These are phyloP conservation scores for Agrenia bidenticulata DNA, from an alignment of 2,888 invertebrate genomes.

Conservation along the genomic window DNA sequence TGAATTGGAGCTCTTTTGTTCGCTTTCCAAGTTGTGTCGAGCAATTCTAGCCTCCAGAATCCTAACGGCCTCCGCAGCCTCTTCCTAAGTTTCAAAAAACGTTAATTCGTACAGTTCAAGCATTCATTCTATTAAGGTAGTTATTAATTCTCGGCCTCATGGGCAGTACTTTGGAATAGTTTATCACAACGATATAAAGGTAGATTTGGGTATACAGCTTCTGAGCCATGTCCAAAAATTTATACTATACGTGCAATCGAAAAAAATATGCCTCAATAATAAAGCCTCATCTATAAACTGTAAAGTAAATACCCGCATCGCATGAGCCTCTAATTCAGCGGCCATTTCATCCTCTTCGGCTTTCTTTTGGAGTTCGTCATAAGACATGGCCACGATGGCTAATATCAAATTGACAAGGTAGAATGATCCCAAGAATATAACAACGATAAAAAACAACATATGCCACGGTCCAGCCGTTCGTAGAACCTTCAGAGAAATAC, in stretches of 20 bases:
- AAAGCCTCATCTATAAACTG: too few relatives aligned
- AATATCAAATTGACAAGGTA: conserved; percentile 98
- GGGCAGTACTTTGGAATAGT: too few relatives aligned
- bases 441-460: conserved; percentile 89
- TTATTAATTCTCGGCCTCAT: too few relatives aligned
- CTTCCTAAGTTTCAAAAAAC: conserved; percentile 60
- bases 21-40: too few relatives aligned
- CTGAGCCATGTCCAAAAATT: too few relatives aligned
- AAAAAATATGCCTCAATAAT: too few relatives aligned
- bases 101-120: conserved; percentile 17
- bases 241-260: too few relatives aligned
- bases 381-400: conserved; percentile 99
- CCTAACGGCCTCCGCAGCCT: conserved; percentile 86
- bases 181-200: too few relatives aligned
- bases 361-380: conserved; percentile 97
- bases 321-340: conserved; percentile 85
- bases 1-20: neutral
- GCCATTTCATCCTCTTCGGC: conserved; percentile 85
- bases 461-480: conserved; percentile 12
- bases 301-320: conserved; percentile 64
- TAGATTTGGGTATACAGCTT: too few relatives aligned
- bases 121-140: conserved; percentile 3
- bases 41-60: conserved; percentile 49
- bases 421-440: conserved; percentile 97
- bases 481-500: conserved; percentile 6